Base-by-base conservation (phyloP, 2,888 invertebrate genomes). In the Eilema caniola region DNA sequence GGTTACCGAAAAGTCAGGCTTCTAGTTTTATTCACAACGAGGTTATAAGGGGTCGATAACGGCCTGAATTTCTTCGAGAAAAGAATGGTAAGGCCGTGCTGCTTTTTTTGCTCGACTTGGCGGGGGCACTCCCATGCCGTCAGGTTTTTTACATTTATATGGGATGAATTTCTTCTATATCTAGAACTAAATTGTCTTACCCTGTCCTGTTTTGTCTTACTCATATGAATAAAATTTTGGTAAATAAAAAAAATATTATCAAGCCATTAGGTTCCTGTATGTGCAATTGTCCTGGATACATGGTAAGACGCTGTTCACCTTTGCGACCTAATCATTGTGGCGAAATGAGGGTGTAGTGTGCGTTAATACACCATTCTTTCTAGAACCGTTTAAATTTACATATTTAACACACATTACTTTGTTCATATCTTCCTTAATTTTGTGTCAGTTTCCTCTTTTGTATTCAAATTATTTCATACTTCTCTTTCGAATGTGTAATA, bases 401-500 rank as follows among this genome's bases (percentile, higher is more conserved):
- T 53, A n/a, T 53, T 53, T 53, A 53, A 53, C 53, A 2, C 53
- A 31, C 23, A 23, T 31, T 23, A 59, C 12, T 59, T 23, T 25
- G 59, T 23, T 12, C 59, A 25, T 59, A 47, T 47, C 20, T n/a
- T 53, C 53, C 28, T 62, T 62, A 31, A 62, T 62, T n/a, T 33
- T 23, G 23, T 23, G 2, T 41, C 14, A 53, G 41, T 57, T 65
- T 28, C 31, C 33, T 25, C 20, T 33, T 25, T 66, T 24, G 56
- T 67, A n/a, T 24, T 37, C 31, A 20, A 61, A 1, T 47, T 53
- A 53, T 69, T 69, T 65, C 65, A 53, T 33, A 53, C 65, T 61
- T 31, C 33, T 28, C 23, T n/a, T 67, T 57, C 56, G 56, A 31
- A 57, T 23, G 62, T 66, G 20, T 24, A 23, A 61, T 66, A 70